A percentile compares a stretch with the other conserved stretches of the same genome.
Evolutionary conservation across 2,888 invertebrate genomes (phyloP).

Genomic region (Trachelus tabidus): DNA sequence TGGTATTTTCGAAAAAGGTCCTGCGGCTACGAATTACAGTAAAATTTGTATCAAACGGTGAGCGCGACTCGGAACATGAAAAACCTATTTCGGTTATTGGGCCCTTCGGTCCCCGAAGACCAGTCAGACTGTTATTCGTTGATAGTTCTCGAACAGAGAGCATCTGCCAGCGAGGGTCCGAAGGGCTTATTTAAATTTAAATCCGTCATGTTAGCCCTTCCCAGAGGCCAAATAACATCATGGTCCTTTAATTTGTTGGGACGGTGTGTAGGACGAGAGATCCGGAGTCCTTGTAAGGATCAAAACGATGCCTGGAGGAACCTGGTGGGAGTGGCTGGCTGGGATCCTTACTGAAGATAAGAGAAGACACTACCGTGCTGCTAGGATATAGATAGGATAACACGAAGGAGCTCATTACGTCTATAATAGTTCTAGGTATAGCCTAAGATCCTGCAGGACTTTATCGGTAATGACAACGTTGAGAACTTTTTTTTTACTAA

Average conservation of each 20-base stretch:
- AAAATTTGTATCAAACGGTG: constrained; percentile 10
- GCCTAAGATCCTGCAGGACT: constrained; percentile 15
- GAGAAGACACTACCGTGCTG: constrained; percentile 52
- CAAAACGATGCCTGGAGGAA: constrained; percentile 46
- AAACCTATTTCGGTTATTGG: constrained; percentile 35
- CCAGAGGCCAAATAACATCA: constrained; percentile 33
- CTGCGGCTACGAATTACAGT: not conserved
- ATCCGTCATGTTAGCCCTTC: constrained; percentile 36
- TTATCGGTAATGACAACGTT: not conserved
- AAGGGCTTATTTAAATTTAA: constrained; percentile 46
- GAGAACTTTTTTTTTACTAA: not conserved
- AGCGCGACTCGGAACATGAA: constrained; percentile 31
- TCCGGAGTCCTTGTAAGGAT: constrained; percentile 39
- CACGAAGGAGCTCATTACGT: constrained; percentile 52
- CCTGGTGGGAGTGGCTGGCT: constrained; percentile 43
- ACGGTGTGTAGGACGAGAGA: constrained; percentile 36
- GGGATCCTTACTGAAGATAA: constrained; percentile 55
- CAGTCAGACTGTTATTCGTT: not conserved
- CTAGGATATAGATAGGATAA: constrained; percentile 45
- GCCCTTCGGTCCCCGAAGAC: not conserved
- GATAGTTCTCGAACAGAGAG: constrained; percentile 10
- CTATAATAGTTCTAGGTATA: constrained; percentile 52
- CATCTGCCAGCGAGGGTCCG: constrained; percentile 32
- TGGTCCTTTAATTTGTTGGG: constrained; percentile 46
- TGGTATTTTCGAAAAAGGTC: not conserved